Evolutionary conservation across 2,888 invertebrate species (phyloP), one percentile per base, ranked within the genome.

Genomic region (Callosobruchus maculatus): DNA sequence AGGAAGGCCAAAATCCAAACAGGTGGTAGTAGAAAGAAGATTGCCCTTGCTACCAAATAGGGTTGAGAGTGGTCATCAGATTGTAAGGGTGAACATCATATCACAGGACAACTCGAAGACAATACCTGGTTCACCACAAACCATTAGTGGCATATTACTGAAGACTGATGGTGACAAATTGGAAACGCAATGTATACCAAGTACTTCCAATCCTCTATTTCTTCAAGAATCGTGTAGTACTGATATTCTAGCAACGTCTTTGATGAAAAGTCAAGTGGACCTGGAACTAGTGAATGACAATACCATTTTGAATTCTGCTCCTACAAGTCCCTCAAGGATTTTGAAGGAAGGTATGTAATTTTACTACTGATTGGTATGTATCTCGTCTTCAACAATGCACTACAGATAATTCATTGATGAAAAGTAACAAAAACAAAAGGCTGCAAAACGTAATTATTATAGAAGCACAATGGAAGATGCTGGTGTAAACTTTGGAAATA

Each of bases 11-110:
- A 85, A 88, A 70, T 80, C 89, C 67, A 90, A 90, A 80, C 92
- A 92, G 82, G 92, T 94, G 3, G 92, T 95, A 0, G 94, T 95
- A 21, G 94, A 94, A 86, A 88, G 95, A 5, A 90, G 93, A 82
- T 87, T 95, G 80, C 93, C 93, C 21, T 85, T 93, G 69, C 89
- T 94, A 80, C 92, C 93, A 0, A 89, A 90, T 79, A 84, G 86
- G 70, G 77, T 82, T 0, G 84, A 83, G 84, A 89, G 82, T 84
- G 89, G 85, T 82, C 90, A 83, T 84, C 86, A 87, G 72, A 86
- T 88, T 72, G 86, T 88, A 5, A 83, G 87, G 31, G 87, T 88
- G 84, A 88, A 87, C 77, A 87, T 87, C 20, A 84, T 86, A 22
- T 84, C 86, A 2, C 85, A 84, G 76, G 81, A 81, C 18, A 73